phyloP scores from a whole-genome alignment of 2,888 invertebrate genomes.

The Trimorus sp. region DNA sequence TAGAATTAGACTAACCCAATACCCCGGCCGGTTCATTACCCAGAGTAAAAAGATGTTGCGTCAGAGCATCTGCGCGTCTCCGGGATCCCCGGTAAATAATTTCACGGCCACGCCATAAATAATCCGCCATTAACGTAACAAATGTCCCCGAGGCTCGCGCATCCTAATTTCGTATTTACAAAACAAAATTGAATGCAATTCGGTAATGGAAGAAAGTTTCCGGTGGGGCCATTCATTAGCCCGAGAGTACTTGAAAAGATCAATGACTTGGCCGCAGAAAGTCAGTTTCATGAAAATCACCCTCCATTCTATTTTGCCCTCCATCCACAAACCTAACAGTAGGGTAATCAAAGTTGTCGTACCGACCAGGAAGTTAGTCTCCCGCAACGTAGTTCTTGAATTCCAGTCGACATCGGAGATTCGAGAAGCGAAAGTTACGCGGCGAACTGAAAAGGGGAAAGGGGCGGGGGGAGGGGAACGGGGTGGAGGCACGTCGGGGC shows the following conservation, averaged over 20 bases:
- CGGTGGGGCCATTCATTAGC: constrained; percentile 52
- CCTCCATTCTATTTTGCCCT: constrained; percentile 61
- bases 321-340: constrained; percentile 59
- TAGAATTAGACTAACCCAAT: too few relatives aligned
- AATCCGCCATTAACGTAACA: constrained; percentile 3
- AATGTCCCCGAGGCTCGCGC: not conserved
- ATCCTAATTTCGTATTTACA: constrained; percentile 49
- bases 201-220: constrained; percentile 58
- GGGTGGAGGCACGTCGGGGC: constrained; percentile 62
- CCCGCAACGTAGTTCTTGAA: constrained; percentile 73
- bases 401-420: constrained; percentile 66
- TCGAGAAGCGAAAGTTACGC: constrained; percentile 65
- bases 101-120: constrained; percentile 20
- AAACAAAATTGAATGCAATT: constrained; percentile 56
- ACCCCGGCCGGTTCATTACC: too few relatives aligned
- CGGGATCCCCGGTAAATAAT: not conserved
- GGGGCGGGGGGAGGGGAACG: constrained; percentile 48
- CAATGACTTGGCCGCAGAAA: constrained; percentile 63
- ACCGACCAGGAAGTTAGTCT: constrained; percentile 77
- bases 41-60: too few relatives aligned
- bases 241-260: constrained; percentile 59
- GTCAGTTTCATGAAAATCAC: constrained; percentile 64
- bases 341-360: constrained; percentile 79
- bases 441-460: constrained; percentile 38
- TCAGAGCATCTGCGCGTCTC: too few relatives aligned